Evolutionary conservation across 2,113 vertebrate genomes (phyloP), one percentile per base, ranked within the genome.

Genomic region (Neodon shergylaensis): DNA sequence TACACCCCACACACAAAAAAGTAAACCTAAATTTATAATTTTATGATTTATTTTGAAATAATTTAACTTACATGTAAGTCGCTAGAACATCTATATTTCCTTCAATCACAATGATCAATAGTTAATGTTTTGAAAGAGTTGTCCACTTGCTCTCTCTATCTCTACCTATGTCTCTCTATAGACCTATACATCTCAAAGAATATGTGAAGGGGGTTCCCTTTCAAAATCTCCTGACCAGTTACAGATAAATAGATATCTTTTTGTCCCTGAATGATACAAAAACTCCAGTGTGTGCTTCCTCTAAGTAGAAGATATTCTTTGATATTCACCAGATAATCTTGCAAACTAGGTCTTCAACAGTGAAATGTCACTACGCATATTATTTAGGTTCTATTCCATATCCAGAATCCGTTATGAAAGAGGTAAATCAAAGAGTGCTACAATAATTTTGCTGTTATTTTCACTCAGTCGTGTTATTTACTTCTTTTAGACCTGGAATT

Each of bases 1-100:
- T 28, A 26, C 3, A 63, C 2, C 61, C 22, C n/a, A 39, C 28
- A 61, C 14, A 63, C 42, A 83, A 5, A 74, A 42, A 26, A 13
- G 58, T 26, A 72, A 47, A 90, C 61, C 65, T 44, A 89, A 91
- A 58, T 66, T 63, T 28, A 73, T 8, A 68, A 24, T 42, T 87
- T 63, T 49, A 12, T 47, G 76, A 93, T 54, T 78, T 33, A 90
- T 63, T 94, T 68, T 92, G 24, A 63, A 85, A 94, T 81, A 77
- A 85, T 63, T 88, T 39, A 94, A 77, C 5, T 68, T 54, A 95
- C 6, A 77, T 8, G 17, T 63, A 90, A 28, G 58, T 83, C 95
- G 9, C 3, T 49, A 81, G 7, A 81, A 84, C 12, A 47, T 26
- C 4, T 14, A 85, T 33, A 90, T 42, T 21, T 4, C 24, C 21